Base-by-base conservation (phyloP, 2,888 invertebrate genomes). In the Nomada ruficornis region DNA sequence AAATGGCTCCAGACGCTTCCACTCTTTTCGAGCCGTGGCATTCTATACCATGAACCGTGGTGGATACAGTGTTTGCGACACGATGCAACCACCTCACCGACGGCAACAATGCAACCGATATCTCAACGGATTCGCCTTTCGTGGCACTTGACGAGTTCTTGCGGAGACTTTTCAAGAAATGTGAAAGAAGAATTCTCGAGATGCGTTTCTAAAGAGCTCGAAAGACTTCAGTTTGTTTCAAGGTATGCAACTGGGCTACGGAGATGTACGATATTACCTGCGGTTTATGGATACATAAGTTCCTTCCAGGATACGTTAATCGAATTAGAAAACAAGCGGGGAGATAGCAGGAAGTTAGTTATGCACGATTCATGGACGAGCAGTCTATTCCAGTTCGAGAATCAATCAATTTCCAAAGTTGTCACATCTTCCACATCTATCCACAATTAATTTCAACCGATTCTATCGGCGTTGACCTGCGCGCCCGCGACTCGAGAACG, bases 1-100 rank as follows among this genome's bases (percentile, higher is more conserved):
- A 82, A 86, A 86, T 85, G 86, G 85, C 86, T 85, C 80, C 77
- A 57, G 83, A 82, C 80, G 82, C 82, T 85, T 82, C 78, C 83
- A 83, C 86, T 83, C 87, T 87, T 86, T 82, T 86, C 81, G 82
- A 67, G 15, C 18, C 62, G 26, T 73, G 73, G 71, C 76, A 11
- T 77, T 76, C 82, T 77, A 84, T 82, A 87, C 83, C 85, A 80
- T 81, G 81, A 29, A 67, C n/a, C 47, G n/a, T 18, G 23, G 60
- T 72, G 72, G 78, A 83, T 75, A 72, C 83, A 73, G 72, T 73
- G 65, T 69, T 76, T 42, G 69, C 69, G 47, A 60, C 54, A 50
- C 54, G 36, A 26, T 54, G 54, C 67, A 60, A 77, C 73, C 57
- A 69, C 55, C 62, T 50, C 13, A 15, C 11, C 13, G 20, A 55